These are phyloP conservation scores for Nothura maculosa DNA, from an alignment of 2,797 vertebrate genomes.

Conservation along the genomic window DNA sequence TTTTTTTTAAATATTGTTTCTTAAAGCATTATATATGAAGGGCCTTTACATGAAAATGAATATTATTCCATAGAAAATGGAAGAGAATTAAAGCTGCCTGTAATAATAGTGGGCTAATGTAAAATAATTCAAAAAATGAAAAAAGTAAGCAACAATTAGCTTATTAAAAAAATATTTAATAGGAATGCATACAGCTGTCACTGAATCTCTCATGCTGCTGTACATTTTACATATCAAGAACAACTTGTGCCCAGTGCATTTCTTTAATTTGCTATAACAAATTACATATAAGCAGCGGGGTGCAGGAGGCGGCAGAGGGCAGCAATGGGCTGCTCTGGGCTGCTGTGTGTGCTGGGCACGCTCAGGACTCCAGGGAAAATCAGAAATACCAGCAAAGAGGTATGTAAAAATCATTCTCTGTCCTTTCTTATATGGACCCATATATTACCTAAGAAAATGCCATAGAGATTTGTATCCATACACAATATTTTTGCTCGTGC, in stretches of 20 bases:
- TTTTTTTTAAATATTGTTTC: not conserved
- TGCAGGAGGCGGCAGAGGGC: not conserved
- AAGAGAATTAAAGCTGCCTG: not conserved
- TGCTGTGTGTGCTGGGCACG: rapidly evolving
- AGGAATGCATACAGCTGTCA: not conserved
- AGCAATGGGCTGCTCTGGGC: not conserved
- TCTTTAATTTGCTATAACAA: not conserved
- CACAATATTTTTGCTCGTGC: not conserved
- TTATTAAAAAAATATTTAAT: not conserved
- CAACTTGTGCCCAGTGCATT: not conserved
- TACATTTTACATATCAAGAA: not conserved
- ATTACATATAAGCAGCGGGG: not conserved
- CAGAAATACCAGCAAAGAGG: not conserved
- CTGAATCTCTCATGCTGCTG: not conserved
- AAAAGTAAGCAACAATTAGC: not conserved
- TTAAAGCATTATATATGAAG: not conserved
- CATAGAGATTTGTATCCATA: not conserved
- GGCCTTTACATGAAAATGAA: not conserved
- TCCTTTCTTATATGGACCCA: not conserved
- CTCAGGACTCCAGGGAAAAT: not conserved
- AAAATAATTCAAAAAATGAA: not conserved
- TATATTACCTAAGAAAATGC: not conserved
- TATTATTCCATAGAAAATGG: not conserved
- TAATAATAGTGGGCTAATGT: not conserved
- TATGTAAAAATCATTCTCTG: not conserved